phyloP scores from a whole-genome alignment of 1,140 invertebrate genomes.

The Drosophila kurseongensis region DNA sequence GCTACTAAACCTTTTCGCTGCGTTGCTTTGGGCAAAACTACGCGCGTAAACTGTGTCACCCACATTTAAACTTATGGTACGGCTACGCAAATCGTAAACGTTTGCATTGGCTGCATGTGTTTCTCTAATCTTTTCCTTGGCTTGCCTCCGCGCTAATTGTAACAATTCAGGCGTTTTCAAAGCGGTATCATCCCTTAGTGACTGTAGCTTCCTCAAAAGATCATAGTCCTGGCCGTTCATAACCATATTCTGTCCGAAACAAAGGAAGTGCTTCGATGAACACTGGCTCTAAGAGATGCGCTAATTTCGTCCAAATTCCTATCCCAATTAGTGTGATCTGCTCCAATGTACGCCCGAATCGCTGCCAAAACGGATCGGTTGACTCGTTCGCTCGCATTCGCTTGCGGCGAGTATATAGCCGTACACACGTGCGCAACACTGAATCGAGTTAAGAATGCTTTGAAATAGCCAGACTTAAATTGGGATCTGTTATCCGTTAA shows the following conservation, averaged over 20 bases:
- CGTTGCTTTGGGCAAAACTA: conserved; percentile 12
- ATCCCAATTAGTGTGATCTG: conserved; percentile 21
- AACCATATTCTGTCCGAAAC: too few species aligned
- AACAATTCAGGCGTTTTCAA: not conserved
- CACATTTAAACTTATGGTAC: not conserved
- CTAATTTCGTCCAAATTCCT: conserved; percentile 11
- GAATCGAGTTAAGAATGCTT: conserved; percentile 17
- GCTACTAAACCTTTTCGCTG: not conserved
- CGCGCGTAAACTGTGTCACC: conserved; percentile 6
- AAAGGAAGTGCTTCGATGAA: not conserved
- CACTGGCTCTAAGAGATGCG: not conserved
- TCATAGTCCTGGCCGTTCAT: too few species aligned
- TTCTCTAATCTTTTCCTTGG: not conserved
- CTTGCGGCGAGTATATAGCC: not conserved
- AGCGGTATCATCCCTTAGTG: not conserved
- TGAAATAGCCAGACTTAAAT: not conserved
- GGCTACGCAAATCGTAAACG: not conserved
- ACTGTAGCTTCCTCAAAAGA: too few species aligned
- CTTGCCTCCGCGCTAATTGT: not conserved
- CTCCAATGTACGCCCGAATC: conserved; percentile 7
- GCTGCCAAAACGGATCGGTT: conserved; percentile 17
- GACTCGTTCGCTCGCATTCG: conserved; percentile 18
- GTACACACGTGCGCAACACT: conserved; percentile 9
- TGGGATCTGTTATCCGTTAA: conserved; percentile 4
- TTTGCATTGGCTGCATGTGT: not conserved